Evolutionary conservation across 23 tunicate species (phyloP), one percentile per base, ranked within the genome.

Genomic region (Ciona savignyi): DNA sequence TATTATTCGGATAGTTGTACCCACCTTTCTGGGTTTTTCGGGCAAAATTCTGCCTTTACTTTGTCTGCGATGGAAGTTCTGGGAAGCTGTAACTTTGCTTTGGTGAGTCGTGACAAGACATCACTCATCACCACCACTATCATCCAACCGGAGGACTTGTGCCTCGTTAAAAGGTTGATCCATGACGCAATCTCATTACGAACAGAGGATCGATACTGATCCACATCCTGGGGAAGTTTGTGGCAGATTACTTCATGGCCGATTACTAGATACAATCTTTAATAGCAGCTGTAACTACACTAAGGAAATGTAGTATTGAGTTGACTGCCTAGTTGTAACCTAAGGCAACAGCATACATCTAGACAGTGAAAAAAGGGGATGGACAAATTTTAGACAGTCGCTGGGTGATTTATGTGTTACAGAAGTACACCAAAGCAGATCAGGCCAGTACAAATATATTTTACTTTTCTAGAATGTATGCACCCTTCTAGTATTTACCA

Each of bases 1-100:
- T n/a, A n/a, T n/a, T n/a, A n/a, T n/a, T n/a, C n/a, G n/a, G 56
- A 42, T 42, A 6, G 15, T 42, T 42, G 9, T 6, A 42, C 15
- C 56, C 48, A 91, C 97, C 81, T 85, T 33, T 91, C 91, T 25
- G 90, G 90, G 34, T 62, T 35, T 72, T 91, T 91, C 3, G 91
- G 75, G 63, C 97, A 84, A 66, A 91, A 91, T 61, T 91, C 97
- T 6, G 83, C 25, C 63, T 91, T 91, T 19, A 91, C 74, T 75
- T 91, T 91, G 56, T 91, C 97, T 6, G 80, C 61, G 26, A 91
- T 67, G 9, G 90, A 71, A 28, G 60, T 76, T 65, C 84, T 48
- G 0, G 79, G 83, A 19, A 89, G 32, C 20, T 67, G 80, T 27
- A 91, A 63, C 51, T 91, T 91, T 30, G 91, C 74, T 77, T 91